phyloP scores from a whole-genome alignment of 35 echinoderm and acorn worm genomes.

The Diadema setosum region DNA sequence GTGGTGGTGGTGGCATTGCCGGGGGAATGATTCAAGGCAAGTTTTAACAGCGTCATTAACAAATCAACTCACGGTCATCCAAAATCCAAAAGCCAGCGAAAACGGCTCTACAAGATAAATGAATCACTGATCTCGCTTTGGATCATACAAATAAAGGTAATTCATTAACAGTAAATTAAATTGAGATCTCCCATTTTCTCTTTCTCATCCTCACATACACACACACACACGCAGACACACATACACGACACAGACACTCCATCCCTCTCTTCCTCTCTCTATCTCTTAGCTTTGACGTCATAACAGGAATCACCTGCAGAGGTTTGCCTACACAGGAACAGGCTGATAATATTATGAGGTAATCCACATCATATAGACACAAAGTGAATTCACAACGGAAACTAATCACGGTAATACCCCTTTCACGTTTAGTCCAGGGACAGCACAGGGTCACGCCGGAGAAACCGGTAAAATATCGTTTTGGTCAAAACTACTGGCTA shows the following conservation, averaged over 20 bases:
- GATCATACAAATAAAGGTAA: background rate
- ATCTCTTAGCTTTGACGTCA: no score
- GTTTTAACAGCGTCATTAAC: no score
- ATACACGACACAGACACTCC: no score
- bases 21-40: constrained; percentile 7
- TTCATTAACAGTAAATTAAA: background rate
- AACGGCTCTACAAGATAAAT: background rate
- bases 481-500: no score
- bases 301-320: background rate
- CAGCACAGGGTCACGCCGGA: no score
- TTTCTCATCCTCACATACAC: no score
- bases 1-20: no score
- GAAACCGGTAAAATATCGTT: no score
- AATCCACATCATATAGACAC: background rate
- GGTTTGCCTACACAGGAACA: background rate
- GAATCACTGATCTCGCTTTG: background rate
- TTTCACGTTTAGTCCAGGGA: background rate
- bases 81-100: background rate
- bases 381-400: background rate
- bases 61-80: background rate
- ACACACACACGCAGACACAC: no score
- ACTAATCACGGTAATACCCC: background rate
- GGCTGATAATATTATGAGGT: background rate
- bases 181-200: background rate
- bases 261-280: no score